Conservation (phyloP, 2,113 vertebrate species). For the Zingel zingel region DNA sequence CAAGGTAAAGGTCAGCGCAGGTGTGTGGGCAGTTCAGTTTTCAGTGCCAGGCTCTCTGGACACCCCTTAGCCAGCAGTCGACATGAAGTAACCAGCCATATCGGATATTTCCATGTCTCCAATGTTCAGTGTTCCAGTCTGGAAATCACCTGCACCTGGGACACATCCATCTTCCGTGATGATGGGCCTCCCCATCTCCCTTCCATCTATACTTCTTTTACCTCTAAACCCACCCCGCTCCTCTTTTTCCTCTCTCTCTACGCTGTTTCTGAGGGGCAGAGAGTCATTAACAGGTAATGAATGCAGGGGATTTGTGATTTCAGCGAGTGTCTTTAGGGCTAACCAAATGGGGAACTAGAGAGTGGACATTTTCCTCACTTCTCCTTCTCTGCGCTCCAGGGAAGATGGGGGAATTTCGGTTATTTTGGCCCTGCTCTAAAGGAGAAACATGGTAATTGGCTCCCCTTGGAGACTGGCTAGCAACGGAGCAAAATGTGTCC, state of each 20-base stretch:
- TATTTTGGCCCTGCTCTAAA: conserved; percentile 65
- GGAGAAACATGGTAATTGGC: conserved; percentile 74
- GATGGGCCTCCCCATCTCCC: conserved; percentile 47
- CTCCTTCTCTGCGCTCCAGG: conserved; percentile 36
- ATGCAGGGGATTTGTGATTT: conserved; percentile 66
- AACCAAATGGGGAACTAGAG: conserved; percentile 53
- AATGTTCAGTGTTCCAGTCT: conserved; percentile 74
- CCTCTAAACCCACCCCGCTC: conserved; percentile 1
- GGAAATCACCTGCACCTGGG: conserved; percentile 65
- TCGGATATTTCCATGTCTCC: conserved; percentile 69
- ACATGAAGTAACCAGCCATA: conserved; percentile 60
- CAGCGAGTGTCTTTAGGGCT: conserved; percentile 54
- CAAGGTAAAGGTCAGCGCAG: conserved; percentile 64
- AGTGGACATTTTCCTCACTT: conserved; percentile 60
- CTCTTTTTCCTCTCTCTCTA: conserved; percentile 6
- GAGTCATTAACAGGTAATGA: conserved; percentile 79
- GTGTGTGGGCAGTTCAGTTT: conserved; percentile 52
- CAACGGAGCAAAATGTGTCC: conserved; percentile 60
- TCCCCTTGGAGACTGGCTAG: conserved; percentile 63
- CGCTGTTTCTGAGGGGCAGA: conserved; percentile 51
- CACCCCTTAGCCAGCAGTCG: conserved; percentile 41
- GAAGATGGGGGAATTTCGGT: conserved; percentile 56
- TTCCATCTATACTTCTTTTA: conserved; percentile 45
- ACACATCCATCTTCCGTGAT: conserved; percentile 62
- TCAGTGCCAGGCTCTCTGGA: conserved; percentile 44